Percentiles rank a stretch among this genome's conserved stretches.
phyloP scores from a whole-genome alignment of 2,113 vertebrate species.

The Scomber scombrus region DNA sequence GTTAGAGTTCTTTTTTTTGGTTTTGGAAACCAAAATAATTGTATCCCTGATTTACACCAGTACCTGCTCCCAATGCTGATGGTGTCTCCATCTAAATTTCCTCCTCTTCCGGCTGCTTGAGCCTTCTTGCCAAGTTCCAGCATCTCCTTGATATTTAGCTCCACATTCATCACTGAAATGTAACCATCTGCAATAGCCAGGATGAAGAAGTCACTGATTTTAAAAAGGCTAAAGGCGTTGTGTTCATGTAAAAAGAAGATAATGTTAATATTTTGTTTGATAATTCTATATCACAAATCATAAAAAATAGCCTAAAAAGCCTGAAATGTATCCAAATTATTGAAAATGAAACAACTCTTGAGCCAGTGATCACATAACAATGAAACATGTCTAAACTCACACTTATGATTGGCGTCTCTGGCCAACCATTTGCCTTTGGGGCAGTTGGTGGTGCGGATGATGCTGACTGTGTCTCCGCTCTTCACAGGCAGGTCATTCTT shows the following conservation, averaged over 20 bases:
- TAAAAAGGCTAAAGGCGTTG: neutral
- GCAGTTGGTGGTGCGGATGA: conserved; percentile 78
- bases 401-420: conserved; percentile 72
- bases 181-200: conserved; percentile 79
- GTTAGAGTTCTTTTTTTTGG: neutral
- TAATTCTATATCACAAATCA: neutral
- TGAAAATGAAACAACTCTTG: too few relatives aligned
- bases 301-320: neutral
- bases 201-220: neutral
- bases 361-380: neutral
- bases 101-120: conserved; percentile 56
- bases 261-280: too few relatives aligned
- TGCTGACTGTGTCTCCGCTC: conserved; percentile 77
- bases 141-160: conserved; percentile 83
- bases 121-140: conserved; percentile 73
- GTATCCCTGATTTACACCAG: neutral
- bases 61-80: conserved; percentile 84
- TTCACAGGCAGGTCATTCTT: conserved; percentile 75
- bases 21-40: neutral
- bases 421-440: conserved; percentile 83
- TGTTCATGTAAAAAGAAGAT: neutral
- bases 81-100: conserved; percentile 75
- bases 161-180: conserved; percentile 79
- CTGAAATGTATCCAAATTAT: too few relatives aligned
- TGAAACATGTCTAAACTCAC: conserved; percentile 81